Conservation (phyloP, 2,888 invertebrate species). For the Fragum fragum region DNA sequence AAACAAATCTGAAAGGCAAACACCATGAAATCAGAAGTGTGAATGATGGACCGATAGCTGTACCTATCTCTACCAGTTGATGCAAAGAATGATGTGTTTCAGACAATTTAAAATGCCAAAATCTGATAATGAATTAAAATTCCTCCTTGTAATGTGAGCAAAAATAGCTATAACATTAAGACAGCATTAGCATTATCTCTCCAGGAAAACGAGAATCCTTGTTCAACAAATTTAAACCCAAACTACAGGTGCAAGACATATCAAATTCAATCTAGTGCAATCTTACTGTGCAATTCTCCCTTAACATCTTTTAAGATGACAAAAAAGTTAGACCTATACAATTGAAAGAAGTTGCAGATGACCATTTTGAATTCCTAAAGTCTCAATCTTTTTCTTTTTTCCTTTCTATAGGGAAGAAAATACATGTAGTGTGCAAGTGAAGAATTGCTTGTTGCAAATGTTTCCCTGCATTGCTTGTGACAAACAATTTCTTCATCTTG, state of each 20-base stretch:
- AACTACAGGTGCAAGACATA: conserved; percentile 8
- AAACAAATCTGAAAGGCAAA: too few species aligned
- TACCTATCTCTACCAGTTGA: not conserved
- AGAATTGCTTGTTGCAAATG: too few species aligned
- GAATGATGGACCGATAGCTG: not conserved
- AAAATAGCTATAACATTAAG: conserved; percentile 17
- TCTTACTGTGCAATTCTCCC: not conserved
- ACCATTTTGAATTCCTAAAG: too few species aligned
- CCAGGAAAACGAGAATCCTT: not conserved
- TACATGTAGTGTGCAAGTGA: too few species aligned
- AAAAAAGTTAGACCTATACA: too few species aligned
- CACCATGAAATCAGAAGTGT: not conserved
- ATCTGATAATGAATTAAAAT: conserved; percentile 24
- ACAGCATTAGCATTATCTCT: conserved; percentile 24
- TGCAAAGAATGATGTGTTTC: not conserved
- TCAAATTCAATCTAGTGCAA: not conserved
- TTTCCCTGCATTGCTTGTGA: too few species aligned
- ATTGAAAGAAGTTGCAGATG: too few species aligned
- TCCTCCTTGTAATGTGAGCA: not conserved
- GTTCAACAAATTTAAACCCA: not conserved
- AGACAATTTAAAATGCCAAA: conserved; percentile 21
- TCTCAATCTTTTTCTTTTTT: too few species aligned
- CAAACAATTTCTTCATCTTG: too few species aligned
- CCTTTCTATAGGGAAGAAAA: too few species aligned
- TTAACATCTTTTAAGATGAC: too few species aligned